Percentiles rank a stretch among this genome's conserved stretches.
Evolutionary conservation across 35 echinoderm and acorn worm species (phyloP).

Genomic region (Hemicentrotus pulcherrimus): DNA sequence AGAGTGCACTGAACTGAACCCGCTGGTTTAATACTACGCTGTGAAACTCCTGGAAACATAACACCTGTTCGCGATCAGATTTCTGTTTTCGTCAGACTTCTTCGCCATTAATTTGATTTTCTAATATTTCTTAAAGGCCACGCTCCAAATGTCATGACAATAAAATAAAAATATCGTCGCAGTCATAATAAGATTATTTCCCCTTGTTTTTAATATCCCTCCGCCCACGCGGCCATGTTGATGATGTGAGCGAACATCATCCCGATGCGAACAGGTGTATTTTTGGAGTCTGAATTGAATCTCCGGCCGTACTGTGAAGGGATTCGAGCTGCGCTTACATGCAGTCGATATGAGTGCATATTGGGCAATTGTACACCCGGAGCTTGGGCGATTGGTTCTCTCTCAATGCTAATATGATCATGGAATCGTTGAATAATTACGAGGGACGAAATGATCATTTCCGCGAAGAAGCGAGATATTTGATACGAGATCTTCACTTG

Average conservation of each 20-base stretch:
- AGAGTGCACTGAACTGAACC: slow-evolving; percentile 32
- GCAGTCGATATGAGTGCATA: not conserved
- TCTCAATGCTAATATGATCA: not conserved
- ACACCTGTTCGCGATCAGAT: not conserved
- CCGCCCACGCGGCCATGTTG: slow-evolving; percentile 38
- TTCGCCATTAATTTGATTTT: not conserved
- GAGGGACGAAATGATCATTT: not conserved
- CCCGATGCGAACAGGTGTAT: slow-evolving; percentile 44
- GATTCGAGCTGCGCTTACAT: not conserved
- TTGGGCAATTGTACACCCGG: not conserved
- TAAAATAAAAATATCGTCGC: not conserved
- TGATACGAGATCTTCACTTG: slow-evolving; percentile 25
- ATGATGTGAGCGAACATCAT: not conserved
- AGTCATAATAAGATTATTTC: not conserved
- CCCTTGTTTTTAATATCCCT: not conserved
- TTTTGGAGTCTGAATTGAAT: not conserved
- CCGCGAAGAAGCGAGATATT: slow-evolving; percentile 11
- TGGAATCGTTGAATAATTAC: slow-evolving; percentile 38
- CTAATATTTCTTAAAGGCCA: not conserved
- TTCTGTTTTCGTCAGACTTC: not conserved
- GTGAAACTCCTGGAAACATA: slow-evolving; percentile 22
- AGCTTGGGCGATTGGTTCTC: not conserved
- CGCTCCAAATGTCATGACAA: not conserved
- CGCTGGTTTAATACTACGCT: not conserved
- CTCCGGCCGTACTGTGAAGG: not conserved